A percentile compares a stretch with the other conserved stretches of the same genome.
Conservation (phyloP, 2,797 vertebrate species). For the Sebastes trivittatus region DNA sequence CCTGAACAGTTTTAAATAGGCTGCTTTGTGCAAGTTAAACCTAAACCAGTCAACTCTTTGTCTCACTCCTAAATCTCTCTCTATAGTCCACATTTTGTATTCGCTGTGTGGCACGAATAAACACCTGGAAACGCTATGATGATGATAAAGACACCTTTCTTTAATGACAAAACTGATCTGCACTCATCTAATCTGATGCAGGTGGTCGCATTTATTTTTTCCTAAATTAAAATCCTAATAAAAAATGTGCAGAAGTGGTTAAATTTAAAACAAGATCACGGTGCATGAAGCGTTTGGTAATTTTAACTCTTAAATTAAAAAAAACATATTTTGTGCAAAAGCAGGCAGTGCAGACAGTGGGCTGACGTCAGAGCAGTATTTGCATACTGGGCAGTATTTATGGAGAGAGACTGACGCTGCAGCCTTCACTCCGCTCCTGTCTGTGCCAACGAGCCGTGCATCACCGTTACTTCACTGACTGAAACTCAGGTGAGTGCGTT, state of each 20-base stretch:
- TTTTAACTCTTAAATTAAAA: accelerated
- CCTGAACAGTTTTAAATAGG: not conserved
- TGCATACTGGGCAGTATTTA: slow-evolving; percentile 77
- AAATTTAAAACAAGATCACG: accelerated
- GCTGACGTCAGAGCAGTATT: slow-evolving; percentile 48
- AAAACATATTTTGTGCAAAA: not conserved
- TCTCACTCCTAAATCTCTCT: not conserved
- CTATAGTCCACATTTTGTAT: too few relatives aligned
- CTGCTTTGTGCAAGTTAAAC: not conserved
- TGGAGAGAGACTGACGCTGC: accelerated
- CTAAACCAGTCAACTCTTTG: not conserved
- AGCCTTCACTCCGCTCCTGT: slow-evolving; percentile 24
- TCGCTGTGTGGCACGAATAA: not conserved
- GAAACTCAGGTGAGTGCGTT: slow-evolving; percentile 48
- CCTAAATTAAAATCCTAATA: not conserved
- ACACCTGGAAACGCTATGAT: not conserved
- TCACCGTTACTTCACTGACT: accelerated
- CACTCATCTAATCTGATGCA: slow-evolving; percentile 6
- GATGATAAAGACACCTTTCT: not conserved
- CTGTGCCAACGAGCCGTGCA: not conserved
- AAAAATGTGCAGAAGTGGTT: not conserved
- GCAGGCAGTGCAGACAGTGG: not conserved
- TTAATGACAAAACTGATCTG: not conserved
- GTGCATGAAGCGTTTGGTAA: accelerated
- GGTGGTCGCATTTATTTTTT: not conserved